These are phyloP conservation scores for Troides aeacus DNA, from an alignment of 2,888 invertebrate genomes.

Conservation along the genomic window DNA sequence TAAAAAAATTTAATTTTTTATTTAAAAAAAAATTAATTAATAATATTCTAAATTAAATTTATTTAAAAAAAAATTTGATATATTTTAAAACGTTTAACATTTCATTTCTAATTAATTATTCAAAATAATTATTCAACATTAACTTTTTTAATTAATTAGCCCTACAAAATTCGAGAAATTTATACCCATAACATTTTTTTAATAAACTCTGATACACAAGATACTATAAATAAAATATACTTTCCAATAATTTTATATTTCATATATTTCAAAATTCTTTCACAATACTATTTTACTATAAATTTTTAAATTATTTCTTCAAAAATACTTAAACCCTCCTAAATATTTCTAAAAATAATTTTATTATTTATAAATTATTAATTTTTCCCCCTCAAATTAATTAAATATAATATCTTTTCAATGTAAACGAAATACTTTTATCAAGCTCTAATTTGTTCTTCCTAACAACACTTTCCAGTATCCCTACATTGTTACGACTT, in stretches of 20 bases:
- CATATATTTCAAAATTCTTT: no score
- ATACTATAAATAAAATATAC: no score
- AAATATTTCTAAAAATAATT: no score
- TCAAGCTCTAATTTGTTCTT: no score
- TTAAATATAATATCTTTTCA: slow-evolving; percentile 82
- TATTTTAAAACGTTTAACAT: slow-evolving; percentile 83
- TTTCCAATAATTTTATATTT: no score
- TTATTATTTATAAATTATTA: no score
- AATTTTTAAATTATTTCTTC: no score
- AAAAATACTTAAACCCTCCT: no score
- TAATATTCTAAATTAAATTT: slow-evolving; percentile 74
- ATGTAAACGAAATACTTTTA: slow-evolving; percentile 50
- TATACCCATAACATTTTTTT: slow-evolving; percentile 61
- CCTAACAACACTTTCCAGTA: not conserved
- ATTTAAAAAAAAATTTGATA: slow-evolving; percentile 85
- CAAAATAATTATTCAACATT: slow-evolving; percentile 81
- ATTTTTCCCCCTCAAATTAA: no score
- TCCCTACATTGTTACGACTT: not conserved
- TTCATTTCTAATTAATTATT: slow-evolving; percentile 82
- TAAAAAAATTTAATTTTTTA: no score
- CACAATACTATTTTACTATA: no score
- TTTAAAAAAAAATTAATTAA: slow-evolving; percentile 33
- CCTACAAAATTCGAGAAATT: slow-evolving; percentile 83
- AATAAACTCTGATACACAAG: slow-evolving; percentile 78
- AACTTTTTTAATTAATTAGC: slow-evolving; percentile 79